Evolutionary conservation across 2,888 invertebrate genomes (phyloP).

Genomic region (Heliconius ismenius): DNA sequence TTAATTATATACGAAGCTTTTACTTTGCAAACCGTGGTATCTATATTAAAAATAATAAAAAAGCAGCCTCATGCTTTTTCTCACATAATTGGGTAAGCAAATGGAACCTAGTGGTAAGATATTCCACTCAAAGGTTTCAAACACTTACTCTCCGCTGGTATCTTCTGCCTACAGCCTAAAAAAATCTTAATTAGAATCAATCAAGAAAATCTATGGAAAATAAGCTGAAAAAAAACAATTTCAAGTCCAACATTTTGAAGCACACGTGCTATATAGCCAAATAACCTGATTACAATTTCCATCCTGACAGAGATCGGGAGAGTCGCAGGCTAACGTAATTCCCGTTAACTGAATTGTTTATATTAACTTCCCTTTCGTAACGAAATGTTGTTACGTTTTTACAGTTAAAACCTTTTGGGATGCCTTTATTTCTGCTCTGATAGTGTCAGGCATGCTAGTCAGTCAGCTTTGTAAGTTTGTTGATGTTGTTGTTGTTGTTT

Average conservation of each 20-base stretch:
- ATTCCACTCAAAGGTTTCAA: too few species aligned
- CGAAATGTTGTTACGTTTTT: neutral
- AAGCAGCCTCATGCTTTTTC: too few species aligned
- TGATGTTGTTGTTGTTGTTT: too few species aligned
- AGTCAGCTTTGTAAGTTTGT: neutral
- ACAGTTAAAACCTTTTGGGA: neutral
- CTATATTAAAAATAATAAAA: too few species aligned
- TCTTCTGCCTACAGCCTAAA: too few species aligned
- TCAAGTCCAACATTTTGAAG: neutral
- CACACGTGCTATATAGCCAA: neutral
- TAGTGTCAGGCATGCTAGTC: neutral
- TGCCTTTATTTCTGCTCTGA: neutral
- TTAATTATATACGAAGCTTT: too few species aligned
- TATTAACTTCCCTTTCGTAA: conserved; percentile 16
- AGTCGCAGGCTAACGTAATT: conserved; percentile 25
- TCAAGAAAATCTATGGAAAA: neutral
- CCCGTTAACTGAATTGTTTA: conserved; percentile 17
- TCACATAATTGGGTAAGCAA: too few species aligned
- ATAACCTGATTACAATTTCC: conserved; percentile 24
- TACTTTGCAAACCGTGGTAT: too few species aligned
- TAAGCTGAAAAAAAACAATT: neutral
- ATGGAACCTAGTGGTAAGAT: too few species aligned
- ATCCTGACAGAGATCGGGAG: conserved; percentile 11
- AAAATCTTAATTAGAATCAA: neutral
- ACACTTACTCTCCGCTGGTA: too few species aligned